Conservation (phyloP, 1,140 invertebrate genomes). For the Cheumatopsyche charites region DNA sequence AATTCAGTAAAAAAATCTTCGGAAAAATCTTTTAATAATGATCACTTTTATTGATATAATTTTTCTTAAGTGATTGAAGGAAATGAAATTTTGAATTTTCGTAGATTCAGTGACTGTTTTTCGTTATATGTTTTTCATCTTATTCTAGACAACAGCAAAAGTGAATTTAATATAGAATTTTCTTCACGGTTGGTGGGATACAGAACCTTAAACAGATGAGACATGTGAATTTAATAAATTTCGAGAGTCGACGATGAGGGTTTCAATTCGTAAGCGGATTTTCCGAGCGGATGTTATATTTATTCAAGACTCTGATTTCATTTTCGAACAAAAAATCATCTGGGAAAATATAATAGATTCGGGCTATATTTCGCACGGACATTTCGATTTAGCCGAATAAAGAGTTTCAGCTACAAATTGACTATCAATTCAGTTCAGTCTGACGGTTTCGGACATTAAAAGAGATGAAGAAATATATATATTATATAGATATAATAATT, state of each 20-base stretch:
- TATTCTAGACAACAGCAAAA: neutral
- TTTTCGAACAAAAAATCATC: too few species aligned
- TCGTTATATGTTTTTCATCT: neutral
- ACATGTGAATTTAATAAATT: constrained; percentile 11
- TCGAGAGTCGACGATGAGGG: neutral
- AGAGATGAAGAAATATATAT: constrained; percentile 11
- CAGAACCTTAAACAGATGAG: neutral
- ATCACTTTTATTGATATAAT: constrained; percentile 4
- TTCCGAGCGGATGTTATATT: too few species aligned
- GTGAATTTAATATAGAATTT: constrained; percentile 1
- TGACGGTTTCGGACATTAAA: constrained; percentile 13
- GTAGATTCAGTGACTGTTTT: neutral
- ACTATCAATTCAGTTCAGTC: constrained; percentile 18
- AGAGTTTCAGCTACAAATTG: constrained; percentile 3
- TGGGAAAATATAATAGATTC: neutral
- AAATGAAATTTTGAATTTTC: constrained; percentile 8
- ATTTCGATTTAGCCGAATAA: neutral
- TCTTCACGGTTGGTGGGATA: neutral
- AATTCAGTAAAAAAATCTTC: neutral
- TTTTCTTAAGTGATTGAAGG: neutral
- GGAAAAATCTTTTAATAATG: neutral
- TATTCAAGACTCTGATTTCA: too few species aligned
- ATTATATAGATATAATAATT: constrained; percentile 15
- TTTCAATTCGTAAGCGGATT: neutral
- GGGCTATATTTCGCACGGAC: neutral